A percentile compares a stretch with the other conserved stretches of the same genome.
Conservation (phyloP, 2,888 invertebrate species). For the Ormyrus rosae region DNA sequence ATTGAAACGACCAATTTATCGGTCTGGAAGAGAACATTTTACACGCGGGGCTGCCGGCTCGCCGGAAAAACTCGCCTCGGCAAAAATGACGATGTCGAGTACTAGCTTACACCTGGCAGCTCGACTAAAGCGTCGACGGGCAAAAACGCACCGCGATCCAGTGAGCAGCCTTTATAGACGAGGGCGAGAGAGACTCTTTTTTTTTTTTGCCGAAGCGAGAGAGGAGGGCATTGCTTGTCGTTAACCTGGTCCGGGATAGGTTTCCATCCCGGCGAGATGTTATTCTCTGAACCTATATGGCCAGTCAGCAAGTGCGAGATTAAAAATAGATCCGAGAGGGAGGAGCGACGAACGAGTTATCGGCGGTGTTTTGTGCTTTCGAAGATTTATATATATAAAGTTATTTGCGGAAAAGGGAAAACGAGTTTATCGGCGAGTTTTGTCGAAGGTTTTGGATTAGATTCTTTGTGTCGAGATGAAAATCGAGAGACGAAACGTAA, state of each 20-base stretch:
- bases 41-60: background rate
- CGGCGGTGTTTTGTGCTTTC: no score
- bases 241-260: background rate
- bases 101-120: slow-evolving; percentile 2
- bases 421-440: no score
- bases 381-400: no score
- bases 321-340: slow-evolving; percentile 28
- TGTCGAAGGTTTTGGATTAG: no score
- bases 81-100: slow-evolving; percentile 22
- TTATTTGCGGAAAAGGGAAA: no score
- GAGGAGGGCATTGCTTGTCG: no score
- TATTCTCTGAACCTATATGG: slow-evolving; percentile 32
- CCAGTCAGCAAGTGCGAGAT: slow-evolving; percentile 16
- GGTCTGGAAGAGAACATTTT: slow-evolving; percentile 12
- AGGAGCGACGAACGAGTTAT: no score
- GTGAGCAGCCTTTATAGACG: background rate
- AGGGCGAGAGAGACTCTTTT: background rate
- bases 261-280: background rate
- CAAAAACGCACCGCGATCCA: slow-evolving; percentile 12
- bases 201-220: background rate
- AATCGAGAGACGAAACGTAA: background rate
- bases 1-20: slow-evolving; percentile 29
- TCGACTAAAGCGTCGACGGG: slow-evolving; percentile 15
- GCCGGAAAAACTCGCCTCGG: background rate
- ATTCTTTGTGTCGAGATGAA: no score